phyloP scores from a whole-genome alignment of 2,888 invertebrate genomes.

The Campoletis raptor region DNA sequence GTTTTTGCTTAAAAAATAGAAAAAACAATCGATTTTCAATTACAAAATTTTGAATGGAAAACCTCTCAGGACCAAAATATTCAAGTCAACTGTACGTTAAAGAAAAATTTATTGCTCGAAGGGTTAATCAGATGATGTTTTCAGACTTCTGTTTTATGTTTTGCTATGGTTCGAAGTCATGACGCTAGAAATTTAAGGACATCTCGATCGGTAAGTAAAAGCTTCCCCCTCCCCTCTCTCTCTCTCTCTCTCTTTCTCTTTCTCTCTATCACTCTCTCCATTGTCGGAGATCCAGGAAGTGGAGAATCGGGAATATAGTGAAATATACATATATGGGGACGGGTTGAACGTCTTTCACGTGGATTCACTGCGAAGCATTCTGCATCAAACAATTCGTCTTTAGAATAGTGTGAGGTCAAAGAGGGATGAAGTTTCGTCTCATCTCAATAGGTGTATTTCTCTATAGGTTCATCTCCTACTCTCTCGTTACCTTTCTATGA shows the following conservation, averaged over 20 bases:
- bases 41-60: no score
- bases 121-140: neutral
- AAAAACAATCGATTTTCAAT: no score
- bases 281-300: constrained; percentile 51
- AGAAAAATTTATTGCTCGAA: no score
- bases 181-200: constrained; percentile 34
- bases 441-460: constrained; percentile 32
- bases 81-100: no score
- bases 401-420: constrained; percentile 48
- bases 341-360: constrained; percentile 69
- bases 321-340: constrained; percentile 1
- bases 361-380: constrained; percentile 78
- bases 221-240: neutral
- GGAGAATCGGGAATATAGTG: constrained; percentile 13
- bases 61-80: no score
- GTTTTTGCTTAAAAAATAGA: no score
- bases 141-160: neutral
- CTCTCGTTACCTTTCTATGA: constrained; percentile 12
- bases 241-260: neutral
- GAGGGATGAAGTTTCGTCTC: constrained; percentile 28
- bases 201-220: constrained; percentile 46
- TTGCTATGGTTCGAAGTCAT: constrained; percentile 2
- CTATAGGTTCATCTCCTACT: constrained; percentile 22
- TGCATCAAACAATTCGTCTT: constrained; percentile 79
- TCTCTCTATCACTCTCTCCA: constrained; percentile 29